Evolutionary conservation across 2,113 vertebrate genomes (phyloP).

Genomic region (Polypterus senegalus): DNA sequence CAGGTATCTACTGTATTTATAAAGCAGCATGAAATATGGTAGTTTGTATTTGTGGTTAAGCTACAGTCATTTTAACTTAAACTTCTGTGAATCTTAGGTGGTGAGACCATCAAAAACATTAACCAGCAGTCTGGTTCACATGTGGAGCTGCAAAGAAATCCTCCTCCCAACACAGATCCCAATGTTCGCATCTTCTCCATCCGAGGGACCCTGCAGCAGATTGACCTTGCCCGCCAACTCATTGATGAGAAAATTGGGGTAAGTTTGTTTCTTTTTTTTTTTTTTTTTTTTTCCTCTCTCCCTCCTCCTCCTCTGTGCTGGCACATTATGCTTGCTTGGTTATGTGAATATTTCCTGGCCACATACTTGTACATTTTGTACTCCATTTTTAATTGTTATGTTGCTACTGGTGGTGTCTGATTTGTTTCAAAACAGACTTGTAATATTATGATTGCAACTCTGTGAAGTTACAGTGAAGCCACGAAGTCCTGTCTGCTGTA

Average conservation of each 20-base stretch:
- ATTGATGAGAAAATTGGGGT: conserved; percentile 97
- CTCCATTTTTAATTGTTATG: conserved; percentile 8
- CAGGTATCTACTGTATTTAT: no score
- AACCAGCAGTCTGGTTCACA: conserved; percentile 95
- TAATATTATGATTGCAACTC: no score
- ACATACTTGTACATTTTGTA: neutral
- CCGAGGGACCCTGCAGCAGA: conserved; percentile 81
- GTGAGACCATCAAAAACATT: conserved; percentile 96
- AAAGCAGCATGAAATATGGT: no score
- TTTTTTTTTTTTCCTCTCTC: neutral
- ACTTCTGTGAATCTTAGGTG: conserved; percentile 47
- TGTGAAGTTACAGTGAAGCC: no score
- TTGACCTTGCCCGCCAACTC: conserved; percentile 87
- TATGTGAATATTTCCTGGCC: neutral
- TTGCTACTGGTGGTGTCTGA: neutral
- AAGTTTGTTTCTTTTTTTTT: conserved; percentile 33
- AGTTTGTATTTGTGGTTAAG: no score
- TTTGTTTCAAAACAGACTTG: no score
- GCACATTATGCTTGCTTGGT: conserved; percentile 8
- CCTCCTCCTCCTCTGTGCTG: conserved; percentile 7
- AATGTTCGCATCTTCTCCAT: conserved; percentile 87
- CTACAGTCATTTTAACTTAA: no score
- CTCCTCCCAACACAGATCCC: conserved; percentile 88
- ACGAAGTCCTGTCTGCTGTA: no score
- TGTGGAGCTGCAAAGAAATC: conserved; percentile 92